Base-by-base conservation (phyloP, 2,113 vertebrate species). In the Hydrochoerus hydrochaeris region DNA sequence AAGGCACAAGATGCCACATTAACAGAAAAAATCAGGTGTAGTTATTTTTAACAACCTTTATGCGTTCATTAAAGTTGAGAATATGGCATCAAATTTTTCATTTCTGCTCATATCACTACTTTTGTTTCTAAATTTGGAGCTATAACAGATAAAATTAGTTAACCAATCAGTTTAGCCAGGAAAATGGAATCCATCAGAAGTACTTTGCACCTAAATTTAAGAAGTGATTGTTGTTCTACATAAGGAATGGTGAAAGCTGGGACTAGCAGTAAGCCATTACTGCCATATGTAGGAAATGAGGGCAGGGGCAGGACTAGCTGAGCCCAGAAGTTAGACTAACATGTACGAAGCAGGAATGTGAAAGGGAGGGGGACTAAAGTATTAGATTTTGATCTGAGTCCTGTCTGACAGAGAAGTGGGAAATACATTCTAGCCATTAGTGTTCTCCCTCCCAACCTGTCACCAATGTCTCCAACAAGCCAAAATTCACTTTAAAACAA, bases 361-460 rank as follows among this genome's bases (percentile, higher is more conserved):
- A 26, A 24, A 6, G 2, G 2, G 0, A 30, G 28, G 3, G 3
- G 4, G 0, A 32, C 28, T 20, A 54, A 32, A 69, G 14, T 13
- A 41, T 32, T 73, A 77, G 0, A 20, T 12, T 4, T 30, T 19
- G 17, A 41, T 63, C 22, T 14, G 30, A 38, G n/a, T 44, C 26
- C 32, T 65, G 2, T 49, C 9, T 2, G 2, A 14, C 10, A 69
- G 26, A 67, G 19, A 86, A 38, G 11, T 14, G 28, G 5, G 20
- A 58, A 84, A 81, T 52, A 20, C 26, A 81, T 7, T 38, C 46
- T 28, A 17, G 32, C 26, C 3, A 57, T 90, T 9, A 19, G 6
- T 30, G 28, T 60, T 12, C 7, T 57, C 57, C 46, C 30, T 75
- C 78, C 26, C 69, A n/a, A 1, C 24, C 32, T 7, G 46, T 32